Evolutionary conservation across 92 coral and sea anemone genomes (phyloP).

Genomic region (Porites evermanni): DNA sequence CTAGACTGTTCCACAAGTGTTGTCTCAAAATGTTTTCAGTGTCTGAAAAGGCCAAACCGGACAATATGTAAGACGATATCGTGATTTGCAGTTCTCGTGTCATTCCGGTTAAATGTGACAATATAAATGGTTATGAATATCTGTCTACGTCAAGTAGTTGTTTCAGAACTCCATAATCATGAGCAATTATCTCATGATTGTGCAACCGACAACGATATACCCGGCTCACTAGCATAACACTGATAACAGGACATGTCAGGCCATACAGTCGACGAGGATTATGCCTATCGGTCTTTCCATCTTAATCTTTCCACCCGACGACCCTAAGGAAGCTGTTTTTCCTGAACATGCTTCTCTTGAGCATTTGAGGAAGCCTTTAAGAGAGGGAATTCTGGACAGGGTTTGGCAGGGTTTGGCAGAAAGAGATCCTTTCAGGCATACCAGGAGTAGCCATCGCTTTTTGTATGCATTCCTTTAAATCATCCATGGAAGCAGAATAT

Average conservation of each 20-base stretch:
- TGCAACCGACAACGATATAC: conserved; percentile 47
- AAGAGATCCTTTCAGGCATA: too few species aligned
- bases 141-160: conserved; percentile 25
- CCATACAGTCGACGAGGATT: conserved; percentile 41
- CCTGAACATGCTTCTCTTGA: too few species aligned
- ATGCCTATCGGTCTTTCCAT: conserved; percentile 19
- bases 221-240: neutral
- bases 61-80: conserved; percentile 36
- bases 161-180: conserved; percentile 28
- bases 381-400: neutral
- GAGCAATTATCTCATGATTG: conserved; percentile 60
- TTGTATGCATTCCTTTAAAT: too few species aligned
- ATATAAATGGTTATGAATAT: conserved; percentile 26
- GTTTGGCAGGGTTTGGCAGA: conserved; percentile 49
- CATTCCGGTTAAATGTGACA: neutral
- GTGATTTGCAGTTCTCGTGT: conserved; percentile 41
- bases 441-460: too few species aligned
- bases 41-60: conserved; percentile 24
- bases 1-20: too few species aligned
- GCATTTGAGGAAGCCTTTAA: too few species aligned
- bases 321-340: conserved; percentile 48
- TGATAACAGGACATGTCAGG: conserved; percentile 29
- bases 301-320: conserved; percentile 57
- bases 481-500: too few species aligned
- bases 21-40: conserved; percentile 15